phyloP scores from a whole-genome alignment of 2,888 invertebrate genomes.

The Ormyrus rosae region DNA sequence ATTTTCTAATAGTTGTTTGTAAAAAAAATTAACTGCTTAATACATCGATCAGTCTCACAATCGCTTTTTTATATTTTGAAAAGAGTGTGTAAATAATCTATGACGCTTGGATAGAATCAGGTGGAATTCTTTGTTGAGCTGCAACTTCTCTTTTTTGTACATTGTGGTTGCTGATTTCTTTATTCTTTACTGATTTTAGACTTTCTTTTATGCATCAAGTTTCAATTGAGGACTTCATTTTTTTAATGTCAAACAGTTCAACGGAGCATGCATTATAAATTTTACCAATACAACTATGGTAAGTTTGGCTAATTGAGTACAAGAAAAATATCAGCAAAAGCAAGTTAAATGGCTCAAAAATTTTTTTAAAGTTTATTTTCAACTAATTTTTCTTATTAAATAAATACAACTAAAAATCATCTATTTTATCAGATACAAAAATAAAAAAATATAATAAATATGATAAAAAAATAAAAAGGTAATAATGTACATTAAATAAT shows the following conservation, averaged over 20 bases:
- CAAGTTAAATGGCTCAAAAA: not conserved
- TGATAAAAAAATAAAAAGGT: not conserved
- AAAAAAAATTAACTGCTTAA: constrained; percentile 71
- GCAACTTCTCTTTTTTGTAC: constrained; percentile 54
- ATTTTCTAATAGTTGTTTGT: constrained; percentile 68
- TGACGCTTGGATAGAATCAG: constrained; percentile 46
- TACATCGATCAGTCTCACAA: constrained; percentile 76
- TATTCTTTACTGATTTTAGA: not conserved
- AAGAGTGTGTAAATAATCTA: constrained; percentile 59
- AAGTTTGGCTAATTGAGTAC: not conserved
- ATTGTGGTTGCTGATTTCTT: constrained; percentile 14
- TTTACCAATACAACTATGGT: no score
- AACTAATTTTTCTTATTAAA: not conserved
- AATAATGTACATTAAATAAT: not conserved
- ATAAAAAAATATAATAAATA: constrained; percentile 5
- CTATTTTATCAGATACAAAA: not conserved
- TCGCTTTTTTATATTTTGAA: constrained; percentile 64
- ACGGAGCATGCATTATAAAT: not conserved
- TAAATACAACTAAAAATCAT: not conserved
- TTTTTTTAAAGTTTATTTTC: not conserved
- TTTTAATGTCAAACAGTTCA: constrained; percentile 25
- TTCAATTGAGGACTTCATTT: constrained; percentile 3
- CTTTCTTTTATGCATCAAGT: constrained; percentile 1
- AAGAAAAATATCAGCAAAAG: not conserved
- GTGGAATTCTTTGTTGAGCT: constrained; percentile 53